Base-by-base conservation (phyloP, 2,888 invertebrate genomes). In the Rhingia rostrata region DNA sequence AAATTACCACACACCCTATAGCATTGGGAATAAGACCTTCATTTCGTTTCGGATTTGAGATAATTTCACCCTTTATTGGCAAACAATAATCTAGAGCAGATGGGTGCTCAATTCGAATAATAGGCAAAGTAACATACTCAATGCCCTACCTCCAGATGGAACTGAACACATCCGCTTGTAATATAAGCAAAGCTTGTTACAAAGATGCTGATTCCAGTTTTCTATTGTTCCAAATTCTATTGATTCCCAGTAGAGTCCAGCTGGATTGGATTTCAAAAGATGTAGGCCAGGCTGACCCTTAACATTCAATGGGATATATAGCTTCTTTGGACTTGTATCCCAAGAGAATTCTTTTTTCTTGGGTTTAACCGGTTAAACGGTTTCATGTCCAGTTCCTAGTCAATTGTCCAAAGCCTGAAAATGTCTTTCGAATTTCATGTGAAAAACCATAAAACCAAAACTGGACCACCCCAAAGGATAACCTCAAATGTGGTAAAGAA, bases 61-160 rank as follows among this genome's bases (percentile, higher is more conserved):
- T 22, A 35, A n/a, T 37, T 37, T 37, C 12, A 14, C 32, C 32
- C 9, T n/a, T 54, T 58, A 69, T 58, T 58, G 37, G 32, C 45
- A 47, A 56, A 74, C 60, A 80, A 80, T 80, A 61, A 80, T 53
- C 45, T 74, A 74, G 79, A 80, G 79, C 79, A 80, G 79, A 80
- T 80, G 79, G 60, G 22, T 12, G 32, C 22, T 22, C 22, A 22
- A 39, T 64, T 54, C 33, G 30, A 32, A 61, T 70, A 61, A 56
- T 47, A 12, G 3, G 2, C 54, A 54, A 67, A 58, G 35, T 69
- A 56, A 7, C 49, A 10, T 60, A 4, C 70, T 49, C 60, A 12
- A 32, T 70, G 6, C 14, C 70, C 22, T 2, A 22, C 22, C 2
- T 22, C 22, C 22, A 22, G 51, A 41, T 39, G 6, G 49, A 10